Evolutionary conservation across 2,113 vertebrate species (phyloP).

Genomic region (Hassar affinis): DNA sequence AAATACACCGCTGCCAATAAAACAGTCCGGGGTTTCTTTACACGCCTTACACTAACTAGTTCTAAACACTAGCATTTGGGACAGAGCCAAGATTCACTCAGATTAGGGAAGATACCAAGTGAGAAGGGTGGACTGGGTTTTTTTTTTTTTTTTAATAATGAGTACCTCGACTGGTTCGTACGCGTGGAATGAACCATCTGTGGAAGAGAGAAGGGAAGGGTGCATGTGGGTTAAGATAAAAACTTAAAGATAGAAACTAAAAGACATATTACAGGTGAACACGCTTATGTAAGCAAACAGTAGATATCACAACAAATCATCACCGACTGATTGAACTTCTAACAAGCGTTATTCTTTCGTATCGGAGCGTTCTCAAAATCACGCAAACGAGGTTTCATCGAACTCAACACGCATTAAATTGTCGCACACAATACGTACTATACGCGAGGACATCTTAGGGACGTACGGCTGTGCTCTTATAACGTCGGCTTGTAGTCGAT

Average conservation of each 20-base stretch:
- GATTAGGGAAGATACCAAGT: slow-evolving; percentile 70
- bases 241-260: background rate
- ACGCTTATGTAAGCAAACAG: background rate
- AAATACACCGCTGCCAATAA: background rate
- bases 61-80: slow-evolving; percentile 13
- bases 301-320: background rate
- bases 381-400: background rate
- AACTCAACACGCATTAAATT: background rate
- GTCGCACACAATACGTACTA: background rate
- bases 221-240: slow-evolving; percentile 70
- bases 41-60: no score
- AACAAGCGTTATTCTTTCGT: background rate
- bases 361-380: background rate
- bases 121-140: slow-evolving; percentile 66
- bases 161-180: slow-evolving; percentile 77
- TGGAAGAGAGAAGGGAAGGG: slow-evolving; percentile 73
- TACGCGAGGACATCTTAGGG: background rate
- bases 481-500: background rate
- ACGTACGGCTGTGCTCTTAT: background rate
- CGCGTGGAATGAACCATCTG: slow-evolving; percentile 78
- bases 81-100: slow-evolving; percentile 63
- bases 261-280: background rate
- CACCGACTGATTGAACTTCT: background rate
- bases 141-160: slow-evolving; percentile 64
- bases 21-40: background rate